Base-by-base conservation (phyloP, 2,888 invertebrate genomes). In the Acrocyrtus sp. region DNA sequence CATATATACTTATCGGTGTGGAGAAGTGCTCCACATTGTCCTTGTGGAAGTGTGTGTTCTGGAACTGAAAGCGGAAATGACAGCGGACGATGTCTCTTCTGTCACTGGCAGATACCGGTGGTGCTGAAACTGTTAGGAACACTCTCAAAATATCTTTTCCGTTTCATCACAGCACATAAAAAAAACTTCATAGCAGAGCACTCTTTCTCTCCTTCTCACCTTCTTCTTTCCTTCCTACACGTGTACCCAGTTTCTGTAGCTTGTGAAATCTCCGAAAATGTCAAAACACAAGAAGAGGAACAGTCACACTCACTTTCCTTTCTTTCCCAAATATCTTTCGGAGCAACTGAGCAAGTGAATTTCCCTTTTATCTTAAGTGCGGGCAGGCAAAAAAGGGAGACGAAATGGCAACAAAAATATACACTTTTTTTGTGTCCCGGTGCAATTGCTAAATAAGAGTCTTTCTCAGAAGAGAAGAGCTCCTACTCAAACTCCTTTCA, bases 81-180 rank as follows among this genome's bases (percentile, higher is more conserved):
- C 34, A 34, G 34, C 34, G 34, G 34, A 34, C 34, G 6, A 34
- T 34, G 34, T 34, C 34, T 34, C n/a, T n/a, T 34, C 12, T 34
- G 34, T 34, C 34, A 34, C 34, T 34, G 5, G 34, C 34, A 34
- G 34, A 34, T 34, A 34, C 34, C 34, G 34, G 34, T 34, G 5
- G 34, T 12, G 34, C 6, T 12, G 12, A 12, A 5, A 34, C 6
- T 12, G 34, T 12, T 34, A 34, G 34, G 12, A 34, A 34, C 34
- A 8, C 34, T 34, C 34, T 34, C 34, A 34, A 34, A n/a, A 34
- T 34, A 34, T 34, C 54, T 54, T 54, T 54, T 39, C 24, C 21
- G 39, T 39, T 54, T 54, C 54, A 39, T 19, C 54, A 26, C 51
- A 12, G 24, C 50, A n/a, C n/a, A n/a, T n/a, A n/a, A n/a, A n/a